Evolutionary conservation across 2,888 invertebrate genomes (phyloP).

Genomic region (Cheilosia vulpina): DNA sequence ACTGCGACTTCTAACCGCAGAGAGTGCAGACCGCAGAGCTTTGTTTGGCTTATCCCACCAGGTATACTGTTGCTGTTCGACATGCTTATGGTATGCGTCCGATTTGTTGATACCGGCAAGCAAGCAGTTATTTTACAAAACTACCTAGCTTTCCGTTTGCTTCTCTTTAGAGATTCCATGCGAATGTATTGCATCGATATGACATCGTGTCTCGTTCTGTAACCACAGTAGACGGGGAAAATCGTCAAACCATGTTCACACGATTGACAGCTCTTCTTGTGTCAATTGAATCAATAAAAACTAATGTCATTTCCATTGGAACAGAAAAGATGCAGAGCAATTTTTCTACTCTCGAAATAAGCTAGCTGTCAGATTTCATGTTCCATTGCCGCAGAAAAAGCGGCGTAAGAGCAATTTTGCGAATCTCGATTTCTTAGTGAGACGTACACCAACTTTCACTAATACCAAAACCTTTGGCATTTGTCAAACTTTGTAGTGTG

Average conservation of each 20-base stretch:
- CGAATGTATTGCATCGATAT: constrained; percentile 14
- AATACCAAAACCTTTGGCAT: too few relatives aligned
- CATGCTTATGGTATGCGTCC: background rate
- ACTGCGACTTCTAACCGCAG: background rate
- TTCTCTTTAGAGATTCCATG: background rate
- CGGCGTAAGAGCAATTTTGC: too few relatives aligned
- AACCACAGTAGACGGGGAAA: constrained; percentile 3
- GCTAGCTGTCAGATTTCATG: too few relatives aligned
- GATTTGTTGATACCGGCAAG: constrained; percentile 5
- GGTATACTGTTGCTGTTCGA: background rate
- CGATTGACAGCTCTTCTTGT: background rate
- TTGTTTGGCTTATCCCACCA: background rate
- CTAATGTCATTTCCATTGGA: too few relatives aligned
- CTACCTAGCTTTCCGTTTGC: background rate
- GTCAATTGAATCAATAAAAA: too few relatives aligned
- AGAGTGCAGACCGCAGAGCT: background rate
- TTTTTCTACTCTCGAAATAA: too few relatives aligned
- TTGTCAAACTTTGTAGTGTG: too few relatives aligned
- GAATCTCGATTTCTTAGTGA: too few relatives aligned
- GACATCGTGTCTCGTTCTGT: background rate
- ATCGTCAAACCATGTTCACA: background rate
- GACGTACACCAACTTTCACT: too few relatives aligned
- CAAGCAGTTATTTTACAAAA: background rate
- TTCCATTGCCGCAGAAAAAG: too few relatives aligned
- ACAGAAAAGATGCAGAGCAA: too few relatives aligned